Evolutionary conservation across 2,113 vertebrate genomes (phyloP), one percentile per base, ranked within the genome.

Genomic region (Tauraco erythrolophus): DNA sequence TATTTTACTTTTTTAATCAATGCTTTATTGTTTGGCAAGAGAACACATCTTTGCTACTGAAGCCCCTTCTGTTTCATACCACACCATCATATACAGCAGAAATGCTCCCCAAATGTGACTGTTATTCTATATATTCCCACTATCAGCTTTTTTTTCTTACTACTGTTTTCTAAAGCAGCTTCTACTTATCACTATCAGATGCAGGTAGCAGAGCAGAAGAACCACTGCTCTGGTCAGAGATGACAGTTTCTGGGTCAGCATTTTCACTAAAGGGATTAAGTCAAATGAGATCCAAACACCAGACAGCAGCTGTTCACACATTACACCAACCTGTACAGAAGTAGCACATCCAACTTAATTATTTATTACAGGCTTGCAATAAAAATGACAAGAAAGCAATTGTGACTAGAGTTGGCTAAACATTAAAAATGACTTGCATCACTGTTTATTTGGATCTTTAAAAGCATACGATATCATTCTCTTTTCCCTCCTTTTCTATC

Each of bases 331-430:
- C 37, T 58, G 37, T 58, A 62, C 23, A 91, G 75, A 58, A 94
- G 27, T 31, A 77, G 51, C n/a, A 33, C 79, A 89, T 68, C 19
- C 30, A 81, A 25, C 6, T 81, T 85, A 89, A 92, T 93, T 94
- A 96, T 93, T 95, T 91, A 94, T 90, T 84, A 51, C 56, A 86
- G 19, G 10, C 35, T 88, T 66, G 91, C 31, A 66, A 86, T 58
- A 92, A 94, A 93, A 37, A 92, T 75, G 25, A 76, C 35, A 54
- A 75, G 60, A 78, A 91, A 85, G 60, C 31, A 85, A 19, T 53
- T 28, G 53, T 61, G 35, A 56, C 23, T 84, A 68, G 35, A 65
- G 37, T 57, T 91, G 58, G 70, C 27, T 91, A 60, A 8, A 11
- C 27, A 18, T 69, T 70, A 64, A 77, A 90, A 88, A 48, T 51